A percentile compares a stretch with the other conserved stretches of the same genome.
These are phyloP conservation scores for Psococerastis gibbosa DNA, from an alignment of 2,888 invertebrate genomes.

Conservation along the genomic window DNA sequence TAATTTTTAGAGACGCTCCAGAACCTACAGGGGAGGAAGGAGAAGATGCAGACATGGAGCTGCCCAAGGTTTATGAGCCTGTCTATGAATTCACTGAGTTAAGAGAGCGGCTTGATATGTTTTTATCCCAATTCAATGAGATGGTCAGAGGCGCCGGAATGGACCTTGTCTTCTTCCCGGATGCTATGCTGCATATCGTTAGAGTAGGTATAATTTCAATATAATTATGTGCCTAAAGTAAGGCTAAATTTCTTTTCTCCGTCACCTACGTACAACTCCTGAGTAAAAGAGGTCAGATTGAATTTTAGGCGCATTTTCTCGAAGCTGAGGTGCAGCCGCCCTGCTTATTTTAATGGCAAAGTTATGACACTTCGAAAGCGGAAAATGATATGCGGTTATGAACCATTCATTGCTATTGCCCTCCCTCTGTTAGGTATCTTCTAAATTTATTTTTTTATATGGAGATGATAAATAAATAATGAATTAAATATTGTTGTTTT, in stretches of 20 bases:
- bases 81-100: constrained; percentile 62
- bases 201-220: constrained; percentile 38
- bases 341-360: too few relatives aligned
- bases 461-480: too few relatives aligned
- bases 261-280: background rate
- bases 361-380: too few relatives aligned
- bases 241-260: background rate
- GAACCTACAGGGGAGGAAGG: constrained; percentile 96
- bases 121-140: constrained; percentile 82
- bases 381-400: too few relatives aligned
- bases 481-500: too few relatives aligned
- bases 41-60: constrained; percentile 89
- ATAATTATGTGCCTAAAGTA: background rate
- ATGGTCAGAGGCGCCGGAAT: constrained; percentile 87
- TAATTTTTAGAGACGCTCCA: constrained; percentile 60
- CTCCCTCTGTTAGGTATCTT: too few relatives aligned
- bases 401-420: too few relatives aligned
- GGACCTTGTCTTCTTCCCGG: constrained; percentile 94
- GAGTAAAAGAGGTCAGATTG: background rate
- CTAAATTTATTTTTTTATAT: too few relatives aligned
- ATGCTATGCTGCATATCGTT: constrained; percentile 88
- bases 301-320: too few relatives aligned
- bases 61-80: constrained; percentile 92
- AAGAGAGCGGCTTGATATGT: constrained; percentile 74
- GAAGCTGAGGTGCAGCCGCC: too few relatives aligned